These are phyloP conservation scores for Miichthys miiuy DNA, from an alignment of 2,797 vertebrate genomes.

Conservation along the genomic window DNA sequence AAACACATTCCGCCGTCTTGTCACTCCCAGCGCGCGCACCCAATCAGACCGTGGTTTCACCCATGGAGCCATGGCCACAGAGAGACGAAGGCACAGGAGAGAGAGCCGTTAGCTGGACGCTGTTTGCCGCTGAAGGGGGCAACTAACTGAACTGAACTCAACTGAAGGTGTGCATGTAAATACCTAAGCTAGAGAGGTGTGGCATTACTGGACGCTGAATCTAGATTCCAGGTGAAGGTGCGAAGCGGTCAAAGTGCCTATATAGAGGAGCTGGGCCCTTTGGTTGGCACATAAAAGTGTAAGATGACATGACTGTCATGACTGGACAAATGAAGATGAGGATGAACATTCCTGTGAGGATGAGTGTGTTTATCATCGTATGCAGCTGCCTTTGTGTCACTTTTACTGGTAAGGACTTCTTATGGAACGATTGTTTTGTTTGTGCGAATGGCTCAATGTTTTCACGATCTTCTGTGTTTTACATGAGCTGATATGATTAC, in stretches of 20 bases:
- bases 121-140: conserved; percentile 21
- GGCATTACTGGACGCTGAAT: conserved; percentile 8
- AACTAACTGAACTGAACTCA: not conserved
- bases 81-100: conserved; percentile 37
- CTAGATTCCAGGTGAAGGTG: conserved; percentile 26
- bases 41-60: conserved; percentile 72
- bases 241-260: not conserved
- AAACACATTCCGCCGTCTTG: conserved; percentile 80
- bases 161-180: conserved; percentile 10
- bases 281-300: conserved; percentile 21
- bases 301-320: conserved; percentile 55
- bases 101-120: conserved; percentile 19
- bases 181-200: not conserved
- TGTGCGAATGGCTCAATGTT: not conserved
- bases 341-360: conserved; percentile 52
- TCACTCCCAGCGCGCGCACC: conserved; percentile 74
- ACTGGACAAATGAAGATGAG: conserved; percentile 50
- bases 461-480: not conserved
- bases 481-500: too few relatives aligned
- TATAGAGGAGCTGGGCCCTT: not conserved
- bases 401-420: conserved; percentile 75
- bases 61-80: conserved; percentile 60
- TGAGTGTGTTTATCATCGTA: conserved; percentile 58
- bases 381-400: conserved; percentile 71
- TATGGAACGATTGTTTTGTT: not conserved